These are phyloP conservation scores for Alaudala cheleensis DNA, from an alignment of 2,113 vertebrate genomes.

Conservation along the genomic window DNA sequence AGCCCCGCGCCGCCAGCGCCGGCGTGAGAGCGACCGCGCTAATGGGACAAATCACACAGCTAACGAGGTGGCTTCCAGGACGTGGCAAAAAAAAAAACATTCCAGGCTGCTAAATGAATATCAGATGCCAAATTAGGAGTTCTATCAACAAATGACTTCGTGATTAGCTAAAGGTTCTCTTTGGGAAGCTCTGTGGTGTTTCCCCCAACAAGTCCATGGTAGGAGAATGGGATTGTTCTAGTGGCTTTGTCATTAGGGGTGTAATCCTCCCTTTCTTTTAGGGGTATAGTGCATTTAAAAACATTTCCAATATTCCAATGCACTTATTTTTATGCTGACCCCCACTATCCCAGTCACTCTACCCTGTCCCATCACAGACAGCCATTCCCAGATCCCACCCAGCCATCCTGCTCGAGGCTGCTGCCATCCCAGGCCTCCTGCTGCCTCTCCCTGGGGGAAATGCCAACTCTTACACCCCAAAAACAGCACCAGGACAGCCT, in stretches of 20 bases:
- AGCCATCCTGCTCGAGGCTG: background rate
- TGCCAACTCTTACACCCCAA: background rate
- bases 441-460: accelerated
- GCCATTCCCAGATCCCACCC: background rate
- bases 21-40: background rate
- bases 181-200: background rate
- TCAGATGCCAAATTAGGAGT: background rate
- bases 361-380: background rate
- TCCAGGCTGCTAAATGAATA: constrained; percentile 12
- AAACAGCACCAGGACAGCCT: accelerated
- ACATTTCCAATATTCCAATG: background rate
- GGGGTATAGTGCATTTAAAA: background rate
- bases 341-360: no score
- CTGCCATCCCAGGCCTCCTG: background rate
- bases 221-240: background rate
- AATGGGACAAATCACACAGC: constrained; percentile 29
- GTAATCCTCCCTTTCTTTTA: background rate
- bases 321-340: accelerated
- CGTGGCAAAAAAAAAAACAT: background rate
- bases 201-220: background rate
- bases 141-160: background rate
- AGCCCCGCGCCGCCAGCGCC: background rate
- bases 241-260: background rate
- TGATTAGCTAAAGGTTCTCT: background rate
- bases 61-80: constrained; percentile 1